Evolutionary conservation across 2,888 invertebrate species (phyloP).

Genomic region (Macrosoma leucophasiata): DNA sequence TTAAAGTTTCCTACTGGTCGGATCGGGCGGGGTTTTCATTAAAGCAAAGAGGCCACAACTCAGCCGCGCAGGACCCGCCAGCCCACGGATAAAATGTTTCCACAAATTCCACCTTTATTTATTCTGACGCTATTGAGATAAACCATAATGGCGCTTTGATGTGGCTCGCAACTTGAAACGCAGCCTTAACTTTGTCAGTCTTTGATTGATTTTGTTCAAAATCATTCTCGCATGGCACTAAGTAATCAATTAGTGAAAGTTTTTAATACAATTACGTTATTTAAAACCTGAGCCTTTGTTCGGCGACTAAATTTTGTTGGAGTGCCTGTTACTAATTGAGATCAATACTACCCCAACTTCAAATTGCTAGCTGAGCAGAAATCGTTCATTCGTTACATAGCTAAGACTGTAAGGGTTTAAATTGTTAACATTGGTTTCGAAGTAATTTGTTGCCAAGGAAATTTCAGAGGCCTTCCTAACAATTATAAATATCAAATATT

Average conservation of each 20-base stretch:
- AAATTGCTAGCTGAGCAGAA: too few species aligned
- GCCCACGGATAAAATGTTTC: slow-evolving; percentile 64
- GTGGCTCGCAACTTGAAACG: slow-evolving; percentile 54
- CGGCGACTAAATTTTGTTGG: too few species aligned
- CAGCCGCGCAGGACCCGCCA: slow-evolving; percentile 42
- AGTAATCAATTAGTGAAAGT: slow-evolving; percentile 36
- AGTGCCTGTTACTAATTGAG: too few species aligned
- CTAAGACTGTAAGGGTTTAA: too few species aligned
- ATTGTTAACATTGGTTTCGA: too few species aligned
- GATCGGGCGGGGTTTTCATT: slow-evolving; percentile 60
- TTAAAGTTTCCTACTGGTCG: slow-evolving; percentile 54
- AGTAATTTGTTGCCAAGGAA: too few species aligned
- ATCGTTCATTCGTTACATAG: too few species aligned
- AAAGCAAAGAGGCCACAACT: slow-evolving; percentile 63
- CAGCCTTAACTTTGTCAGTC: slow-evolving; percentile 58
- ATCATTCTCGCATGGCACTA: slow-evolving; percentile 40
- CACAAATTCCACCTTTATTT: slow-evolving; percentile 69
- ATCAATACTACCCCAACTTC: too few species aligned
- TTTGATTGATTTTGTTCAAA: slow-evolving; percentile 64
- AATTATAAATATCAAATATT: too few species aligned
- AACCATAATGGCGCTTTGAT: slow-evolving; percentile 71
- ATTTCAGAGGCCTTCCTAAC: too few species aligned
- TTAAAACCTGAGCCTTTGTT: too few species aligned
- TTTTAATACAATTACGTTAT: slow-evolving; percentile 33
- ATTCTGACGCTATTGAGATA: slow-evolving; percentile 67